A percentile compares a stretch with the other conserved stretches of the same genome.
Evolutionary conservation across 2,888 invertebrate genomes (phyloP).

Genomic region (Drosophila affinis): DNA sequence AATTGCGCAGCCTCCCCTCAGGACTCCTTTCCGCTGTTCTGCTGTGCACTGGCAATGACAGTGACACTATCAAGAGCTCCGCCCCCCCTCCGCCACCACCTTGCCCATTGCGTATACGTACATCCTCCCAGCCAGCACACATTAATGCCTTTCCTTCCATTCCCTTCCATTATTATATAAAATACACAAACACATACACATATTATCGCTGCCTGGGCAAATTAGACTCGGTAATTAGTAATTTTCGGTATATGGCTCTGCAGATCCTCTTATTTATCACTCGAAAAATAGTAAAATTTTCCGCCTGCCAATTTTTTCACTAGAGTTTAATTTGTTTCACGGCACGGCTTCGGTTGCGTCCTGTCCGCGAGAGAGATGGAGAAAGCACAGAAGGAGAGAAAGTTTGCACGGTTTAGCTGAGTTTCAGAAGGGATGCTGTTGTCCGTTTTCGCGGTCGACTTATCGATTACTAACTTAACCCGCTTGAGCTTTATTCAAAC

Average conservation of each 20-base stretch:
- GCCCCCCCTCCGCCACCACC: neutral
- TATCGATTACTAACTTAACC: neutral
- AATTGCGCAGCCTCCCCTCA: slow-evolving; percentile 62
- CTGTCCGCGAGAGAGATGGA: slow-evolving; percentile 44
- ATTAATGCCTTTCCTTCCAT: neutral
- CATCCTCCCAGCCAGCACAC: slow-evolving; percentile 5
- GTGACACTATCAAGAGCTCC: slow-evolving; percentile 68
- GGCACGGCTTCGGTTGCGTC: slow-evolving; percentile 37
- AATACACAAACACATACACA: slow-evolving; percentile 50
- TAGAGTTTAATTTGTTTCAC: slow-evolving; percentile 58
- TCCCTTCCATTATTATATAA: slow-evolving; percentile 56
- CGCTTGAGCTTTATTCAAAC: neutral
- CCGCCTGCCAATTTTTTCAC: slow-evolving; percentile 55
- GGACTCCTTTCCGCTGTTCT: slow-evolving; percentile 20
- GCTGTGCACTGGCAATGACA: slow-evolving; percentile 71
- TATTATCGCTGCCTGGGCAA: slow-evolving; percentile 5
- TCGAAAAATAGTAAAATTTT: slow-evolving; percentile 59
- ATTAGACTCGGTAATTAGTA: slow-evolving; percentile 25
- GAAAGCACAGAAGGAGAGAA: no score
- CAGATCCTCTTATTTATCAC: slow-evolving; percentile 53
- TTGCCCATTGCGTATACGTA: slow-evolving; percentile 14
- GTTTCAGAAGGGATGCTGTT: neutral
- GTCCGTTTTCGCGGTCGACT: no score
- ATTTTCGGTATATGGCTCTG: slow-evolving; percentile 25
- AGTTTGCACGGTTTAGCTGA: slow-evolving; percentile 67